A percentile compares a stretch with the other conserved stretches of the same genome.
phyloP scores from a whole-genome alignment of 2,797 vertebrate genomes.

The Poecilia picta region DNA sequence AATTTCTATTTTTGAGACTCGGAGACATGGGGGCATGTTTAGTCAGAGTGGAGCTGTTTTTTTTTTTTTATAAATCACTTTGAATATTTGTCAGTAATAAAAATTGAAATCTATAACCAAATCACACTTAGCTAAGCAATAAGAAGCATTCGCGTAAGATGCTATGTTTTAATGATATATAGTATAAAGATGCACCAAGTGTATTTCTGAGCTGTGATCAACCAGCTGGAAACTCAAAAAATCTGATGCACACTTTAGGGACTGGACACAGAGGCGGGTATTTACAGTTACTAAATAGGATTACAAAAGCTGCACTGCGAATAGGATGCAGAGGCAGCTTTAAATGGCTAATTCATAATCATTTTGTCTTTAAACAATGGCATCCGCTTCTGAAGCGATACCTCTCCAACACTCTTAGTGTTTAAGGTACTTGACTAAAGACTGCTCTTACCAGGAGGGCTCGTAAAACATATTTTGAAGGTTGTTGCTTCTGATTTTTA shows the following conservation, averaged over 20 bases:
- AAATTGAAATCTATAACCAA: constrained; percentile 2
- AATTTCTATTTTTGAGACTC: background rate
- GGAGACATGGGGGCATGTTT: background rate
- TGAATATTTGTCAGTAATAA: background rate
- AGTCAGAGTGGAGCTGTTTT: background rate
- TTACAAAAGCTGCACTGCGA: background rate
- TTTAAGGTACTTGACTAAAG: background rate
- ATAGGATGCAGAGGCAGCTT: background rate
- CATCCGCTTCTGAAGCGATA: background rate
- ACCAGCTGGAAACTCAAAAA: background rate
- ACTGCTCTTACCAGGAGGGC: background rate
- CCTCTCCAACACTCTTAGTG: background rate
- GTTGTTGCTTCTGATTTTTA: background rate
- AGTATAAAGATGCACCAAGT: background rate
- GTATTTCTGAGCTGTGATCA: background rate
- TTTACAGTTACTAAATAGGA: background rate
- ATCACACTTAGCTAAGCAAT: constrained; percentile 1
- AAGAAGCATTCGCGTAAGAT: background rate
- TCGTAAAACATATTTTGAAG: background rate
- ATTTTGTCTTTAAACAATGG: background rate
- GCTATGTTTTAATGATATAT: background rate
- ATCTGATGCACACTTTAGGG: background rate
- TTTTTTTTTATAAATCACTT: background rate
- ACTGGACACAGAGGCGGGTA: background rate
- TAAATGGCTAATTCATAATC: background rate